Base-by-base conservation (phyloP, 1,140 invertebrate genomes). In the Liolophura sinensis region DNA sequence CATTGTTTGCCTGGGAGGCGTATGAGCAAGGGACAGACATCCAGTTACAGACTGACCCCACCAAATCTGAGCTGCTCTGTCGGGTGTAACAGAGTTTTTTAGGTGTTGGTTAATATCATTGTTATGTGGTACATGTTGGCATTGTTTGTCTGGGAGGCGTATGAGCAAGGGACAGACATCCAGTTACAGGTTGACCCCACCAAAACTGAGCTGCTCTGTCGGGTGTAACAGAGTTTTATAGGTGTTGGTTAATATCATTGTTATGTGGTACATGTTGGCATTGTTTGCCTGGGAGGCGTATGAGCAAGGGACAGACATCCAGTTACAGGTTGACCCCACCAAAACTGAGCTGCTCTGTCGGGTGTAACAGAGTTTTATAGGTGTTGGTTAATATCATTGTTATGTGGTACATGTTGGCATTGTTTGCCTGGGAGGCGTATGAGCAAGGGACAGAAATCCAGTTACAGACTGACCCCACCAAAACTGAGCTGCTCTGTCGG, bases 281-380 rank as follows among this genome's bases (percentile, higher is more conserved):
- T 86, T 98, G 71, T 99, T 99, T 89, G 96, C 97, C 0, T 99
- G 98, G 97, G 94, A 99, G 78, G 96, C 96, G 0, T 91, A 94
- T 78, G 91, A 94, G 64, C 91, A 92, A 76, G 96, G 84, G 18
- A 76, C 98, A 0, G 96, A 99, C 86, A 94, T 99, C 6, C 95
- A 99, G 86, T 86, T 98, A 31, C 87, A 98, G 62, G 97, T 97
- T 16, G 97, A 99, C 84, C 97, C 97, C 0, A 99, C 97, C 9
- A 98, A 98, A 86, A 83, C 99, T 31, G 97, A 98, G 82, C 80
- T 96, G 64, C 81, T 99, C n/a, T 65, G n/a, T n/a, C n/a, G n/a
- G n/a, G n/a, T n/a, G n/a, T n/a, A n/a, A n/a, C n/a, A n/a, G n/a
- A n/a, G n/a, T n/a, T n/a, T n/a, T n/a, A n/a, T n/a, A n/a, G n/a